Evolutionary conservation across 2,888 invertebrate species (phyloP), one percentile per base, ranked within the genome.

Genomic region (Entomobrya proxima): DNA sequence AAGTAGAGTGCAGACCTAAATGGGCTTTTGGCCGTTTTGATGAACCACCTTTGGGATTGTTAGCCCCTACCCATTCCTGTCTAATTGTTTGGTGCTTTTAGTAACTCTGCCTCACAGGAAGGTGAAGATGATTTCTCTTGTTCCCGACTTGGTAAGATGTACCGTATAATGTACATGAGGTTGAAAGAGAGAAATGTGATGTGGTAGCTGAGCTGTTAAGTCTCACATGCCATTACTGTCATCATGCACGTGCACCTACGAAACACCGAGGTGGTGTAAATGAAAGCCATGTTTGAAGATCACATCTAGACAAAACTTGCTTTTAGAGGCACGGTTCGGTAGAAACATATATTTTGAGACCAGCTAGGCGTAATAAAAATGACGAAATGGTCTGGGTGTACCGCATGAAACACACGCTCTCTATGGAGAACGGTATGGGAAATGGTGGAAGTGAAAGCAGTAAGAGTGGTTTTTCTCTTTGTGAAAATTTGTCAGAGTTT

Each of bases 31-130:
- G 76, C 67, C 58, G 24, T 50, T 81, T 72, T 84, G 84, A 84
- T 78, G 84, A 84, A 78, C 84, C 83, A 76, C 69, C 40, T 67
- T 44, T 40, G 69, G 50, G 55, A 67, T 77, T 40, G 40, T 13
- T 37, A 67, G 67, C 69, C 27, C 75, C 58, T 75, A n/a, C n/a
- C 58, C 52, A n/a, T 82, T 72, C 27, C 21, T 3, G 21, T 27
- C 72, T 84, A 84, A 84, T 84, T 84, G 84, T 78, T 72, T 44
- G 69, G 50, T 35, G 79, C 72, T 77, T 84, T 84, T 69, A 84
- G 78, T 82, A 75, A 11, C 37, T 27, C 3, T 9, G 24, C 67
- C 79, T 67, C 79, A 37, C 50, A 79, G 52, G 79, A 79, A 50
- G 32, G 7, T 55, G 32, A 37, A 47, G 61, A 75, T 81, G 72